Base-by-base conservation (phyloP, 2,113 vertebrate genomes). In the Nymphicus hollandicus region DNA sequence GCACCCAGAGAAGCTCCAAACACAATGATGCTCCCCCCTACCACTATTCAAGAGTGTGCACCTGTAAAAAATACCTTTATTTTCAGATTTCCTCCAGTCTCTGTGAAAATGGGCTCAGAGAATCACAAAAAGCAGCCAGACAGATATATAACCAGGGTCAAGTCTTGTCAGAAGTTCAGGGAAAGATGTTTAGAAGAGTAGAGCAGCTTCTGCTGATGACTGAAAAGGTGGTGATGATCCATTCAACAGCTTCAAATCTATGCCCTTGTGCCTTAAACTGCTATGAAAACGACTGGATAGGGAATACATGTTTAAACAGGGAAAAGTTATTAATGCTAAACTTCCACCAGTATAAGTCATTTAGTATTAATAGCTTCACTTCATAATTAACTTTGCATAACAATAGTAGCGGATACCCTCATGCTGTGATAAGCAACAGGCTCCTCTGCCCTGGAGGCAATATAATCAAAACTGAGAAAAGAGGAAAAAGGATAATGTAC, bases 311-410 rank as follows among this genome's bases (percentile, higher is more conserved):
- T 94, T 86, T 74, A 81, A 97, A 84, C 20, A 70, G 7, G 5
- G 16, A 86, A 63, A 3, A 49, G 47, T 53, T 64, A 83, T 55
- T 86, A 86, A 88, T 86, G 22, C 61, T 88, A 56, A 33, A 87
- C 79, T 92, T 91, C 84, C 49, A 89, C 39, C 31, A 61, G 24
- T 17, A 11, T 50, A 88, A 89, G 43, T 81, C 2, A 49, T 90
- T 83, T 92, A 68, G 46, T 68, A 74, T 95, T 93, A 94, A 88
- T 88, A 89, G 72, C 49, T 85, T 91, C 55, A 64, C 80, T 89
- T 83, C 35, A 24, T 93, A 81, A 96, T 95, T 96, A 88, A 90
- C 35, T 95, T 93, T 81, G 68, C 90, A 81, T 94, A 50, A 88
- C 68, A 95, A 94, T 86, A 65, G 44, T 63, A 81, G 64, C 64